Percentiles rank a stretch among this genome's conserved stretches.
Conservation (phyloP, 1,140 invertebrate genomes). For the Nasonia giraulti region DNA sequence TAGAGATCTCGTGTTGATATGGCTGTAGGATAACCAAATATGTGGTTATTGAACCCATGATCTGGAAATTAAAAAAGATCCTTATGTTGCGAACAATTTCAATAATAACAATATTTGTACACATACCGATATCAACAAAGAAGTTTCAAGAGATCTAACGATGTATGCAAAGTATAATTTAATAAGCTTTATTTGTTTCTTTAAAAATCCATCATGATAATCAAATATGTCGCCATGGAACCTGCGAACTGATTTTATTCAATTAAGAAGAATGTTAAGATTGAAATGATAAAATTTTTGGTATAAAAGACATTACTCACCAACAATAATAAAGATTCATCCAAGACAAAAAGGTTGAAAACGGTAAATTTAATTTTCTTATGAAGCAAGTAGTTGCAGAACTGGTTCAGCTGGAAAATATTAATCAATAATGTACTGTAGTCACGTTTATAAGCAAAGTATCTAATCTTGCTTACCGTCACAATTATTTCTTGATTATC, state of each 20-base stretch:
- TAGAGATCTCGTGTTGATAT: too few relatives aligned
- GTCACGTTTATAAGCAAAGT: too few relatives aligned
- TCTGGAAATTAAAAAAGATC: not conserved
- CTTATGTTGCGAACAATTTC: not conserved
- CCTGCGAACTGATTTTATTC: not conserved
- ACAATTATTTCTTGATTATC: not conserved
- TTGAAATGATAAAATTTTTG: not conserved
- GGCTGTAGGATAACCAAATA: not conserved
- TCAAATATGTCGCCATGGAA: not conserved
- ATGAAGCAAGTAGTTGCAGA: not conserved
- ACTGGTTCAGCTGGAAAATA: not conserved
- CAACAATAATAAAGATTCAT: slow-evolving; percentile 8
- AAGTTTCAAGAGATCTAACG: not conserved
- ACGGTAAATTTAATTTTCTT: not conserved
- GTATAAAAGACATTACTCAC: not conserved
- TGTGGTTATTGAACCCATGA: too few relatives aligned
- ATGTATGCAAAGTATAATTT: not conserved
- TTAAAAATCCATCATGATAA: not conserved
- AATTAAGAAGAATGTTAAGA: not conserved
- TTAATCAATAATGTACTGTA: too few relatives aligned
- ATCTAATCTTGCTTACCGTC: not conserved
- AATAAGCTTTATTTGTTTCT: not conserved
- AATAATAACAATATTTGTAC: not conserved
- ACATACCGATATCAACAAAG: not conserved
- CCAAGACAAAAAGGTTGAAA: not conserved